Base-by-base conservation (phyloP, 2,888 invertebrate genomes). In the Arctia plantaginis region DNA sequence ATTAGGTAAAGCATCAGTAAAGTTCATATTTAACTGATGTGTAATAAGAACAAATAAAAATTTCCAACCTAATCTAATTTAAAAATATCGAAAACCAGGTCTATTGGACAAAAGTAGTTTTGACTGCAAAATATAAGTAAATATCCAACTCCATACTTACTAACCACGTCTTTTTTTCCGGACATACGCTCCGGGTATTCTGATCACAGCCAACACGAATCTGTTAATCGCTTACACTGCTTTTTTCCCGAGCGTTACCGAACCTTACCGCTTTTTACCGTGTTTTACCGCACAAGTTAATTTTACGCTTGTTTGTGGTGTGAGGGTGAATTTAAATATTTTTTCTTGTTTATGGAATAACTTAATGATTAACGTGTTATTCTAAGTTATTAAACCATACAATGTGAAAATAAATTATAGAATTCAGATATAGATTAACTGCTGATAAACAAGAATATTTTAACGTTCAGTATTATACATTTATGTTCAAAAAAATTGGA, bases 271-370 rank as follows among this genome's bases (percentile, higher is more conserved):
- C 72, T 71, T 73, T 67, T 72, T 70, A 82, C 80, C 81, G 82
- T 81, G 86, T 80, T 82, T 85, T 85, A 83, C 80, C 82, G 69
- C 80, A 77, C 83, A 89, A 72, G 90, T 92, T 91, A 91, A 93
- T 93, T 93, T 89, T 89, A 88, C 89, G 84, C 82, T 82, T 87
- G 89, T 90, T 89, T 87, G 86, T 88, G 89, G 72, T 72, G 12
- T 12, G 44, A 71, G 73, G 76, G 69, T 13, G 70, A 47, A 62
- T 68, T 62, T 66, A 66, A 30, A 59, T 20, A 23, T 67, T 41
- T 72, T 30, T 39, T 55, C 35, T 33, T 69, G 23, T 69, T 67
- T 69, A 8, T 55, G 18, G n/a, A 55, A 27, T 59, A 62, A 30
- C 0, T 30, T 62, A 8, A 55, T 10, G 20, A n/a, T 6, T 55